Conservation (phyloP, 2,888 invertebrate species). For the Nymphalis c-album region DNA sequence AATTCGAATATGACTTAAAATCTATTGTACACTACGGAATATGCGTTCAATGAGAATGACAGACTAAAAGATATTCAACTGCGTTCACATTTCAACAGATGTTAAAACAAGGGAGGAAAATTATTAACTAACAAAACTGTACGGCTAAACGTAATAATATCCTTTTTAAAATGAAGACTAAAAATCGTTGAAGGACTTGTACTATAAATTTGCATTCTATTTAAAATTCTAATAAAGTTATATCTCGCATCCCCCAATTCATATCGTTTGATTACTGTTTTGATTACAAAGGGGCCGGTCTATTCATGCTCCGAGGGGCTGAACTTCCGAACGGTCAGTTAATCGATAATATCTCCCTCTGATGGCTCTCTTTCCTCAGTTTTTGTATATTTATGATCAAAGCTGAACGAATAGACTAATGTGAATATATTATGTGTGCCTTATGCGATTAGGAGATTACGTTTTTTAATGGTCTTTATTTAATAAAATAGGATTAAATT, state of each 20-base stretch:
- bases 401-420: conserved; percentile 20
- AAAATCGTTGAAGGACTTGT: conserved; percentile 22
- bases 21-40: conserved; percentile 32
- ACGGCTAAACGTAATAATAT: neutral
- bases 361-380: conserved; percentile 51
- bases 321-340: conserved; percentile 57
- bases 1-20: conserved; percentile 35
- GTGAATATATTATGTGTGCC: conserved; percentile 8
- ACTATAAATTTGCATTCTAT: conserved; percentile 48
- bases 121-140: neutral
- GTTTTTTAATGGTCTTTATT: neutral
- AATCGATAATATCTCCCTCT: conserved; percentile 63
- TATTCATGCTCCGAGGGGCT: conserved; percentile 51
- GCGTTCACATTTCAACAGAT: conserved; percentile 21
- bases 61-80: conserved; percentile 31
- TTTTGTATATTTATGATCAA: conserved; percentile 37
- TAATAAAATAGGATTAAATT: neutral
- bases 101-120: conserved; percentile 17
- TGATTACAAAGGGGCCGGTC: conserved; percentile 66
- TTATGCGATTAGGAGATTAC: conserved; percentile 2
- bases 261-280: conserved; percentile 75
- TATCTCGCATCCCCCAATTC: conserved; percentile 61
- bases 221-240: conserved; percentile 74
- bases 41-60: conserved; percentile 30
- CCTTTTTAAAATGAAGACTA: conserved; percentile 2